Base-by-base conservation (phyloP, 2,797 vertebrate genomes). In the Crotalus adamanteus region DNA sequence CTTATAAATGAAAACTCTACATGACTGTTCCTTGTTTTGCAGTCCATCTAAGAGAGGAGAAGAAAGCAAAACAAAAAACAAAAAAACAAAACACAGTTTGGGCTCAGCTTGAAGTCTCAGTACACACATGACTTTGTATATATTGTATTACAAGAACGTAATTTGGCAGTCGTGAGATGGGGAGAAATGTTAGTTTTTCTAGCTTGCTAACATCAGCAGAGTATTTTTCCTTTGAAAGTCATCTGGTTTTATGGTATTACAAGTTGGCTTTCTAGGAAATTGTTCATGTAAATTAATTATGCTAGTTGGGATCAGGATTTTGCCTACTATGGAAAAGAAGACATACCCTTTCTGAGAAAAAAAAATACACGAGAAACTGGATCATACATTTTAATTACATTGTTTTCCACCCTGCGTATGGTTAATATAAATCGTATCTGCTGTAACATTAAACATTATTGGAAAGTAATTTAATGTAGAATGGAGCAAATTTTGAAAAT, bases 31-130 rank as follows among this genome's bases (percentile, higher is more conserved):
- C 22, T 4, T 59, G 22, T 92, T 9, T 91, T 91, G 4, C 88
- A 51, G 37, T 87, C 73, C 0, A 14, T 31, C 87, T 65, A 25
- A 6, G 31, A 14, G 6, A 55, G 7, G 55, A 18, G 42, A 63
- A 93, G 26, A 94, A 93, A 22, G 73, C 8, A 73, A 73, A 93
- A 93, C 6, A 93, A 92, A 92, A 93, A 47, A 93, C 92, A 93
- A 92, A 92, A 73, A 73, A 93, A 93, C 6, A 93, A 92, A 92
- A 12, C 0, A 69, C 1, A 1, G 1, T 26, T 91, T 88, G 89
- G 22, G 88, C 6, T 93, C 0, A 9, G 92, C 91, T 83, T 92
- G 1, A 60, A 91, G 78, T 1, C 0, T 85, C 2, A 2, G 57
- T 4, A 55, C 85, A 73, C 11, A 1, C 7, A 90, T 86, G 37